These are phyloP conservation scores for Callopanchax toddi DNA, from an alignment of 2,113 vertebrate species.

Conservation along the genomic window DNA sequence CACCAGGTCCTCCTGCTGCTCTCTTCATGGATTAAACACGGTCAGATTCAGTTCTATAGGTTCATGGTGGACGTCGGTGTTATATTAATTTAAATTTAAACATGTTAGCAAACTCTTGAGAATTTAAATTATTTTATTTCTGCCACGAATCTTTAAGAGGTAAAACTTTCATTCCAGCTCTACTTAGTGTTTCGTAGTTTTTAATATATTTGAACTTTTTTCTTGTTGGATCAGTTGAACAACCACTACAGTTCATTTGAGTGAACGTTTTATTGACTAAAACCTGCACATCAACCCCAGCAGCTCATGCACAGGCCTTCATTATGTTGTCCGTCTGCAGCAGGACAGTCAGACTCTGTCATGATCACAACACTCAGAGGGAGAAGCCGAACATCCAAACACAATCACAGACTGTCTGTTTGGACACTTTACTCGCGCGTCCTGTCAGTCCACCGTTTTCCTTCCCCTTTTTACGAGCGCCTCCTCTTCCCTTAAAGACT, in stretches of 20 bases:
- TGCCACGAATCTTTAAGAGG: too few species aligned
- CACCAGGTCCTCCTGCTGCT: too few species aligned
- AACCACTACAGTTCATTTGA: not conserved
- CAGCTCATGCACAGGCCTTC: not conserved
- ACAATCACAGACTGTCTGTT: not conserved
- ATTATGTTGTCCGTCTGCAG: slow-evolving; percentile 21
- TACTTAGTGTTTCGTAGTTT: too few species aligned
- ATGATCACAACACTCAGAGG: not conserved
- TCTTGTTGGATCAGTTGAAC: not conserved
- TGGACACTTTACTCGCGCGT: slow-evolving; percentile 7
- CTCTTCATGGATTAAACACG: too few species aligned
- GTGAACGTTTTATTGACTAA: not conserved
- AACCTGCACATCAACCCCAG: slow-evolving; percentile 14
- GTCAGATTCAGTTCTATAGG: not conserved
- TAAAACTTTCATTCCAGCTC: too few species aligned
- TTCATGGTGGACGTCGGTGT: not conserved
- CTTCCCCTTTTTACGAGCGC: not conserved
- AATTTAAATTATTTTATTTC: too few species aligned
- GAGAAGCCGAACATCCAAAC: not conserved
- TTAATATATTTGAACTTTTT: too few species aligned
- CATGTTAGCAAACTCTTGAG: too few species aligned
- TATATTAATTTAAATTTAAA: too few species aligned
- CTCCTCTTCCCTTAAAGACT: slow-evolving; percentile 21
- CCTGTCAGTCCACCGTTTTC: slow-evolving; percentile 7
- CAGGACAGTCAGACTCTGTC: slow-evolving; percentile 3